Percentiles rank a stretch among this genome's conserved stretches.
Conservation (phyloP, 2,888 invertebrate genomes). For the Chrysodeixis includens region DNA sequence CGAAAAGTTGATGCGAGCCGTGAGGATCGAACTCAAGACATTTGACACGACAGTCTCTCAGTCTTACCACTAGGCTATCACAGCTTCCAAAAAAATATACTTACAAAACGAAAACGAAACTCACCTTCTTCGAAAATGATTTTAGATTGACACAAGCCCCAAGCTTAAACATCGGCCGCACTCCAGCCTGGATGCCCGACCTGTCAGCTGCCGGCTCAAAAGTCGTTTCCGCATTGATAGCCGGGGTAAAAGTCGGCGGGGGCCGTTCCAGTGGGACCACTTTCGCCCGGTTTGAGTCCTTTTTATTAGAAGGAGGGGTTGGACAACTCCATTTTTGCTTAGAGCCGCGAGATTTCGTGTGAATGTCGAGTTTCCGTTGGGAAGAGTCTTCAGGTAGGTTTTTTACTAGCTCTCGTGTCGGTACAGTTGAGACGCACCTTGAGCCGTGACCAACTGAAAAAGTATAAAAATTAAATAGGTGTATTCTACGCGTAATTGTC, state of each 20-base stretch:
- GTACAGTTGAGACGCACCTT: neutral
- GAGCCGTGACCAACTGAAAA: neutral
- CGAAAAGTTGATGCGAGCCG: no score
- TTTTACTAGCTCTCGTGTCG: neutral
- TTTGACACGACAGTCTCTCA: no score
- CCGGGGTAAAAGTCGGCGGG: neutral
- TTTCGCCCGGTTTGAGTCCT: neutral
- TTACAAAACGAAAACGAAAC: neutral
- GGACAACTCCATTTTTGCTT: neutral
- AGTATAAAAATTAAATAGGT: neutral
- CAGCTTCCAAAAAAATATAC: no score
- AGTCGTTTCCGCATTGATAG: neutral
- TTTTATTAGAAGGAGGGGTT: neutral
- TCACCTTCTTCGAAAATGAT: constrained; percentile 3
- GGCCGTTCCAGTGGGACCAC: neutral
- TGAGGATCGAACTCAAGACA: no score
- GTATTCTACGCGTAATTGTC: no score
- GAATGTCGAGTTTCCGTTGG: no score
- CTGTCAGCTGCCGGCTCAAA: neutral
- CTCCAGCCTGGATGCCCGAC: neutral
- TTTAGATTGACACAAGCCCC: constrained; percentile 13
- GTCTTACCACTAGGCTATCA: no score
- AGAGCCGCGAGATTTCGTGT: no score
- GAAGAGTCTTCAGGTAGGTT: neutral
- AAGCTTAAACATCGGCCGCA: constrained; percentile 24